Evolutionary conservation across 2,888 invertebrate genomes (phyloP).

Genomic region (Drosophila histrio): DNA sequence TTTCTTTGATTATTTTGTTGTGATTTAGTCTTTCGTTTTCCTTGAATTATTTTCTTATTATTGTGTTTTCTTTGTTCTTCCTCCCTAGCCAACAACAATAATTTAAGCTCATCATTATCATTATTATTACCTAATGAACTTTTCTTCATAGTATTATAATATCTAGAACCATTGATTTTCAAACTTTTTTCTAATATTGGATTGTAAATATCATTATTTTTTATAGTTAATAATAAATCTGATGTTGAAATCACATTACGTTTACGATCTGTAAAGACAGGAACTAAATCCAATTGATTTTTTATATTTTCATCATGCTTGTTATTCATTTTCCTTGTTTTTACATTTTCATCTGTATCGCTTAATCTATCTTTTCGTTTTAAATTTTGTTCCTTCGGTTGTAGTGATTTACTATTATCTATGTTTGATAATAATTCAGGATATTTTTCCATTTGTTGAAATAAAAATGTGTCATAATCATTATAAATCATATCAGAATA

Average conservation of each 20-base stretch:
- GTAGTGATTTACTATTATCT: not conserved
- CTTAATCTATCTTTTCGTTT: not conserved
- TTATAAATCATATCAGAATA: too few relatives aligned
- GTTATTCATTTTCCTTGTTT: too few relatives aligned
- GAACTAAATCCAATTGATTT: not conserved
- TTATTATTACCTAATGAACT: not conserved
- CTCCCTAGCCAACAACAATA: too few relatives aligned
- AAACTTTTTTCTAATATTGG: slow-evolving; percentile 1
- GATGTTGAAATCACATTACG: too few relatives aligned
- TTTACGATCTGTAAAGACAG: too few relatives aligned
- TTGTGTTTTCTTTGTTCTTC: not conserved
- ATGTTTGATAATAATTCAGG: too few relatives aligned
- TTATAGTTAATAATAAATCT: too few relatives aligned
- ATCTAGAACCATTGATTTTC: slow-evolving; percentile 2
- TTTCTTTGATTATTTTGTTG: not conserved
- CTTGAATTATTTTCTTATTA: too few relatives aligned
- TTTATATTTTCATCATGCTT: not conserved
- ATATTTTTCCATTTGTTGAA: too few relatives aligned
- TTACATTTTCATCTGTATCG: not conserved
- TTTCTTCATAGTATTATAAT: not conserved
- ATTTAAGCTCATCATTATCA: not conserved
- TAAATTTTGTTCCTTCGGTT: too few relatives aligned
- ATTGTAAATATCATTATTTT: too few relatives aligned
- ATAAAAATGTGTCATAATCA: too few relatives aligned
- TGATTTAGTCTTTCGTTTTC: not conserved